These are phyloP conservation scores for Yoshiicerus persimilis DNA, from an alignment of 1,140 invertebrate species.

Conservation along the genomic window DNA sequence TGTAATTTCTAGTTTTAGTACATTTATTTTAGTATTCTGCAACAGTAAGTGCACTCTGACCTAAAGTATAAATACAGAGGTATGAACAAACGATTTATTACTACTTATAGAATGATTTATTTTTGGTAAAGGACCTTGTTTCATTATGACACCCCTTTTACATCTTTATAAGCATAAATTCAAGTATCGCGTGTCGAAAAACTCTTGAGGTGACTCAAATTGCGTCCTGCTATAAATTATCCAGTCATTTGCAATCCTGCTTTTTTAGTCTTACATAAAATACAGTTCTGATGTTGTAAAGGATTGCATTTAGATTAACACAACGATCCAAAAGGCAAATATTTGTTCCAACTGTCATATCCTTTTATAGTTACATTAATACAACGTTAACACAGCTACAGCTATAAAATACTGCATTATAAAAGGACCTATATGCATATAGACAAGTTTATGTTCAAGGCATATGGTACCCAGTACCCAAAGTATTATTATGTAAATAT, in stretches of 20 bases:
- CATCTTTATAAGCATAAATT: constrained; percentile 14
- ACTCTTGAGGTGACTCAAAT: not conserved
- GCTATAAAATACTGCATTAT: not conserved
- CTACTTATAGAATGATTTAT: not conserved
- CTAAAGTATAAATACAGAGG: not conserved
- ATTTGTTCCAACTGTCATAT: not conserved
- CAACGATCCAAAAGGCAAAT: not conserved
- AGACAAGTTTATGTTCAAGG: not conserved
- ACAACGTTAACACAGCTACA: not conserved
- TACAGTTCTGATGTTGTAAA: not conserved
- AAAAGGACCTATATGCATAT: not conserved
- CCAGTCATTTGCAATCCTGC: not conserved
- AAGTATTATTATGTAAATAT: not conserved
- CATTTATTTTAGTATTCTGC: not conserved
- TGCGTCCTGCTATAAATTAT: not conserved
- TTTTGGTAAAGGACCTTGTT: not conserved
- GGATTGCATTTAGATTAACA: not conserved
- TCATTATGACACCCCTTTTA: constrained; percentile 17
- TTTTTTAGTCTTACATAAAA: not conserved
- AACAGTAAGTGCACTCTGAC: not conserved
- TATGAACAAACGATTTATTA: not conserved
- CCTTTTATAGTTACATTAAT: not conserved
- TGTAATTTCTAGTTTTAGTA: not conserved
- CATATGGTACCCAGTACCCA: not conserved
- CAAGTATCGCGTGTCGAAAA: constrained; percentile 7